Evolutionary conservation across 1,140 invertebrate genomes (phyloP).

Genomic region (Anadara kagoshimensis): DNA sequence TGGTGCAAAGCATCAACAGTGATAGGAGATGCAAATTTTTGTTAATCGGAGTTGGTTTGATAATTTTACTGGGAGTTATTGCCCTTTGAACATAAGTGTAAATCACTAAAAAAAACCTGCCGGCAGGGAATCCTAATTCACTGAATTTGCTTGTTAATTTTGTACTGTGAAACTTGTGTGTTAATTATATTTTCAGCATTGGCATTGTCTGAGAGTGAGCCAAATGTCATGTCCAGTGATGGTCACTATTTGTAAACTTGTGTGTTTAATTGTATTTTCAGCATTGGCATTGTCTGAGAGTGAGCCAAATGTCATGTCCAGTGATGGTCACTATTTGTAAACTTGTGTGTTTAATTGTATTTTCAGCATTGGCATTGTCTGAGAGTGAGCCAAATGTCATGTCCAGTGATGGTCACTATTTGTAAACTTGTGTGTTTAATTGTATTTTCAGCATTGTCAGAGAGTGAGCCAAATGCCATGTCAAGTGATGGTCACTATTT

Average conservation of each 20-base stretch:
- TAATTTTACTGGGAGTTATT: no score
- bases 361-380: slow-evolving; percentile 30
- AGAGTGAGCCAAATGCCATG: slow-evolving; percentile 75
- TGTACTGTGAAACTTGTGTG: slow-evolving; percentile 82
- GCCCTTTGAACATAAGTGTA: no score
- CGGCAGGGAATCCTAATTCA: no score
- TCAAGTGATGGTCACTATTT: slow-evolving; percentile 92
- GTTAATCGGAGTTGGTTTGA: no score
- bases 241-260: slow-evolving; percentile 91
- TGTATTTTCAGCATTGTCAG: slow-evolving; percentile 57
- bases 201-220: no score
- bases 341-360: slow-evolving; percentile 75
- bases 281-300: no score
- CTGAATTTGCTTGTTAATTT: no score
- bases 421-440: slow-evolving; percentile 82
- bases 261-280: slow-evolving; percentile 16
- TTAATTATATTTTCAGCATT: slow-evolving; percentile 10
- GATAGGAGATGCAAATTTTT: no score
- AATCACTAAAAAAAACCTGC: no score
- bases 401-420: slow-evolving; percentile 89
- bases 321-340: slow-evolving; percentile 92
- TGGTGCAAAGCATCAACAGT: no score
- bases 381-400: no score
- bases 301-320: slow-evolving; percentile 85
- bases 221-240: slow-evolving; percentile 88